These are phyloP conservation scores for Morus bassanus DNA, from an alignment of 2,797 vertebrate species.

Conservation along the genomic window DNA sequence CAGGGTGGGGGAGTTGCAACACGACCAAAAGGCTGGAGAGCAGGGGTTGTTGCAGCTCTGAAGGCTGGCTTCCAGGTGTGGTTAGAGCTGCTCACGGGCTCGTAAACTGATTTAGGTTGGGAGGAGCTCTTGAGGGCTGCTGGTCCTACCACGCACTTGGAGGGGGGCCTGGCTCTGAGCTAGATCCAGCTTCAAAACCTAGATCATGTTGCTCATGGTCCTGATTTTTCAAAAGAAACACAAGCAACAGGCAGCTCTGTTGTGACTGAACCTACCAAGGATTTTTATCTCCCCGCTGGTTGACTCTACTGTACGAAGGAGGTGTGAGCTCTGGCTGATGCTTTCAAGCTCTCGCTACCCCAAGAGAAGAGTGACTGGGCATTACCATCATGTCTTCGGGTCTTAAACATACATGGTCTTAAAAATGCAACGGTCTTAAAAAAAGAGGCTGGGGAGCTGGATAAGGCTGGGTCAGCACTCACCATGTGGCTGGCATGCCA, in stretches of 20 bases:
- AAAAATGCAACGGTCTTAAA: background rate
- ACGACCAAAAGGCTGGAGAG: background rate
- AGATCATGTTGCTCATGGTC: background rate
- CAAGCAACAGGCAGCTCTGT: background rate
- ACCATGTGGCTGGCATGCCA: accelerated
- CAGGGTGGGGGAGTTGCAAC: background rate
- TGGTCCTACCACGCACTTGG: background rate
- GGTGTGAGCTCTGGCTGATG: background rate
- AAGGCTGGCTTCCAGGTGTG: background rate
- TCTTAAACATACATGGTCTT: background rate
- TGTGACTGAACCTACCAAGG: background rate
- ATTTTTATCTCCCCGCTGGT: background rate
- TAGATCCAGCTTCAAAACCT: background rate
- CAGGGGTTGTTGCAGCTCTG: accelerated
- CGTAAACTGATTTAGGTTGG: background rate
- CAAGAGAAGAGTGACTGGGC: background rate
- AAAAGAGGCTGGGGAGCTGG: background rate
- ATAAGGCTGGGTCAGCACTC: background rate
- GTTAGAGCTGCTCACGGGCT: background rate
- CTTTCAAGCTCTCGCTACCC: background rate
- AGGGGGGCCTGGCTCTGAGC: background rate
- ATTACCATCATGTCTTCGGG: background rate
- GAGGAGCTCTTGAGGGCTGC: background rate
- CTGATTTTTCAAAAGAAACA: background rate
- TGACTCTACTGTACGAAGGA: background rate